Percentiles rank a stretch among this genome's conserved stretches.
Conservation (phyloP, 2,113 vertebrate genomes). For the Spilogale gracilis region DNA sequence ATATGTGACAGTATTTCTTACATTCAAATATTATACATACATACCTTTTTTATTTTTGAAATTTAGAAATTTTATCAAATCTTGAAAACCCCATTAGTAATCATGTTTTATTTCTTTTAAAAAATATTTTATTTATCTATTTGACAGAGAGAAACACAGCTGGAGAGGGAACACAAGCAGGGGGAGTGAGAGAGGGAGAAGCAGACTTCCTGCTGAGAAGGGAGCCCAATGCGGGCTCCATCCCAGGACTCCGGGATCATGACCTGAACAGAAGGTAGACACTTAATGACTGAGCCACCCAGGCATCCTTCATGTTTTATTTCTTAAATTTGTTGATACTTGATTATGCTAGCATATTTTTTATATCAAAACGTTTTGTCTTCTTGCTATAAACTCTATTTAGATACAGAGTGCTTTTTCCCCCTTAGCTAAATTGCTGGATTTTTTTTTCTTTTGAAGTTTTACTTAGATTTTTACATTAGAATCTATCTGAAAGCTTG, state of each 20-base stretch:
- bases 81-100: neutral
- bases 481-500: neutral
- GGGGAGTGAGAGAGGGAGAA: too few species aligned
- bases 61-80: neutral
- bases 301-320: neutral
- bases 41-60: neutral
- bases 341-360: neutral
- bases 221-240: too few species aligned
- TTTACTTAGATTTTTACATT: neutral
- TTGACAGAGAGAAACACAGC: too few species aligned
- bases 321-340: neutral
- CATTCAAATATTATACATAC: neutral
- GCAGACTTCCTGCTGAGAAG: too few species aligned
- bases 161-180: too few species aligned
- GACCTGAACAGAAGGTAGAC: too few species aligned
- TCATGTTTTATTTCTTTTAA: neutral
- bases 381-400: neutral
- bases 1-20: neutral
- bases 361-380: neutral
- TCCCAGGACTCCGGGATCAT: too few species aligned
- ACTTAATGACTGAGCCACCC: too few species aligned
- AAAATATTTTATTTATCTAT: too few species aligned
- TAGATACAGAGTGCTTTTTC: neutral
- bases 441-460: neutral
- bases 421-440: neutral